These are phyloP conservation scores for Numida meleagris DNA, from an alignment of 2,113 vertebrate species.

Conservation along the genomic window DNA sequence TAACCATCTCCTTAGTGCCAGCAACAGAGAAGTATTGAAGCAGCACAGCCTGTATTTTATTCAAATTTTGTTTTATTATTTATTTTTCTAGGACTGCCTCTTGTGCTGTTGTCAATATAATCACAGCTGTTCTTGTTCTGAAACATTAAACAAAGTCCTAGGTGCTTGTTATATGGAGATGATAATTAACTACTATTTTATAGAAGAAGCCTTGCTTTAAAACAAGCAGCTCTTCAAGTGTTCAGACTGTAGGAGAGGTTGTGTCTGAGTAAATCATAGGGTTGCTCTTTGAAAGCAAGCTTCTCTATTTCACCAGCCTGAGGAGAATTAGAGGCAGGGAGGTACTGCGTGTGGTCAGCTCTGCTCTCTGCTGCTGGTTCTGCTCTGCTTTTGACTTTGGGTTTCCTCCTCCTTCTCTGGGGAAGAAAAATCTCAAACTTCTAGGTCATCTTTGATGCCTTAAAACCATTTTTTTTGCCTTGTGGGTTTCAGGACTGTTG, in stretches of 20 bases:
- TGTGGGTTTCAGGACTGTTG: not conserved
- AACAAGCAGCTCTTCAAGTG: not conserved
- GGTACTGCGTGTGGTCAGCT: too few relatives aligned
- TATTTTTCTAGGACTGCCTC: not conserved
- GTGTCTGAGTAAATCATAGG: too few relatives aligned
- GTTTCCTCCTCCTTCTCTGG: not conserved
- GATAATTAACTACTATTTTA: not conserved
- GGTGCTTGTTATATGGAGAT: not conserved
- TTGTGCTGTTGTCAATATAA: accelerated
- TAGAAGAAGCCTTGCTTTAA: not conserved
- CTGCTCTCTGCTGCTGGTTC: not conserved
- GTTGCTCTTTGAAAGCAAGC: not conserved
- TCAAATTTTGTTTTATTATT: not conserved
- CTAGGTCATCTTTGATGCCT: not conserved
- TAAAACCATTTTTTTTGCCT: not conserved
- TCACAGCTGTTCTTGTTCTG: not conserved
- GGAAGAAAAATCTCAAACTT: not conserved
- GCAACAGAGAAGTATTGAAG: accelerated
- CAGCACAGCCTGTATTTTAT: not conserved
- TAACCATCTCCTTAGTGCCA: not conserved
- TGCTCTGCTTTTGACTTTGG: not conserved
- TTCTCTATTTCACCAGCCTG: not conserved
- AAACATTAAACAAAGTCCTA: not conserved
- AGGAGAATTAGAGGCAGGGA: not conserved
- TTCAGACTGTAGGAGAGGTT: not conserved